phyloP scores from a whole-genome alignment of 2,113 vertebrate species.

The Catharus fuscescens region DNA sequence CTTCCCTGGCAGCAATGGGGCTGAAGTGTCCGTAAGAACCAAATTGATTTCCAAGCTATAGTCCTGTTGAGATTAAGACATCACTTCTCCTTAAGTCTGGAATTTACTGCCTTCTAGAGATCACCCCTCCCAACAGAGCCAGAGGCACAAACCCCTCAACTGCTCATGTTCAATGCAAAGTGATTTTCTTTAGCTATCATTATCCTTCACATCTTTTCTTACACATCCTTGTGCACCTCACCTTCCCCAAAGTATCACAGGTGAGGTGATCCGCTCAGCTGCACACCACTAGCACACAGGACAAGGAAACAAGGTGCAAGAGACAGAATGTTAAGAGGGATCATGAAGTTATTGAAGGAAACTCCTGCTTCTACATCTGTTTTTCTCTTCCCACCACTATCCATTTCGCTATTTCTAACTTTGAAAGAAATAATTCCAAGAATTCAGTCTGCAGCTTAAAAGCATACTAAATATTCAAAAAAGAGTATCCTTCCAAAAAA shows the following conservation, averaged over 20 bases:
- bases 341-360: not conserved
- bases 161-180: not conserved
- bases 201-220: not conserved
- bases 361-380: not conserved
- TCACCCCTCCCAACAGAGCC: not conserved
- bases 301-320: not conserved
- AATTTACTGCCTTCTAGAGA: not conserved
- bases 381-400: accelerated
- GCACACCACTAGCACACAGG: not conserved
- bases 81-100: not conserved
- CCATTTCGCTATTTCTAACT: not conserved
- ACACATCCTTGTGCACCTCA: not conserved
- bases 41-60: not conserved
- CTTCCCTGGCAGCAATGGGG: not conserved
- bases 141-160: not conserved
- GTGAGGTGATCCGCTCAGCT: not conserved
- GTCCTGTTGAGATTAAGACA: not conserved
- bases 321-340: not conserved
- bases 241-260: not conserved
- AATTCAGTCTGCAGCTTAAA: not conserved
- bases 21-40: not conserved
- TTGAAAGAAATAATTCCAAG: not conserved
- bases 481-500: not conserved
- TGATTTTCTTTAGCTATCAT: not conserved
- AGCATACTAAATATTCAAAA: not conserved